Percentiles rank a stretch among this genome's conserved stretches.
Conservation (phyloP, 2,888 invertebrate genomes). For the Harmothoe impar region DNA sequence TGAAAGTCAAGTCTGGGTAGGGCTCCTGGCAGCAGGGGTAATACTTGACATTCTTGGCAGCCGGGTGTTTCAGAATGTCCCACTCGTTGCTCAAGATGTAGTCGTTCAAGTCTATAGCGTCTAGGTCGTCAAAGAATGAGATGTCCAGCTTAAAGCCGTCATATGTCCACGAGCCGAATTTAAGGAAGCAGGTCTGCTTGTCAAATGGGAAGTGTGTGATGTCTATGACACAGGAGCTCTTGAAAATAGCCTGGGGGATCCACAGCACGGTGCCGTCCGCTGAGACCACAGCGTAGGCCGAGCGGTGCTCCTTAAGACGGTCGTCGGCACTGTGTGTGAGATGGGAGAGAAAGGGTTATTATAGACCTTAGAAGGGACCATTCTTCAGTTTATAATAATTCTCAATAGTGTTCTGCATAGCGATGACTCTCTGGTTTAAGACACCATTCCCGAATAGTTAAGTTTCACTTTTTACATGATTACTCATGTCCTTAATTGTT, state of each 20-base stretch:
- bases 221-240: slow-evolving; percentile 82
- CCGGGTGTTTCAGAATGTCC: slow-evolving; percentile 79
- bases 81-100: slow-evolving; percentile 83
- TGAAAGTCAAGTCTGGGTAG: slow-evolving; percentile 81
- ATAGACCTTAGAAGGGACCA: too few relatives aligned
- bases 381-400: too few relatives aligned
- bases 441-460: too few relatives aligned
- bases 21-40: slow-evolving; percentile 82
- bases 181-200: slow-evolving; percentile 81
- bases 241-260: slow-evolving; percentile 81
- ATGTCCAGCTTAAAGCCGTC: slow-evolving; percentile 80
- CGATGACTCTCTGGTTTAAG: too few relatives aligned
- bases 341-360: neutral
- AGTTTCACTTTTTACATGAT: too few relatives aligned
- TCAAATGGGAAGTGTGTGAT: slow-evolving; percentile 83
- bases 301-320: slow-evolving; percentile 81
- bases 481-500: too few relatives aligned
- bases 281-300: slow-evolving; percentile 80
- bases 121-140: slow-evolving; percentile 68
- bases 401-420: too few relatives aligned
- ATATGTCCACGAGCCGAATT: slow-evolving; percentile 83
- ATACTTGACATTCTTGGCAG: slow-evolving; percentile 75
- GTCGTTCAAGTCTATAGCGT: slow-evolving; percentile 73
- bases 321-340: slow-evolving; percentile 80
- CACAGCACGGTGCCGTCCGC: slow-evolving; percentile 77